A percentile compares a stretch with the other conserved stretches of the same genome.
phyloP scores from a whole-genome alignment of 2,113 vertebrate species.

The Tympanuchus pallidicinctus region DNA sequence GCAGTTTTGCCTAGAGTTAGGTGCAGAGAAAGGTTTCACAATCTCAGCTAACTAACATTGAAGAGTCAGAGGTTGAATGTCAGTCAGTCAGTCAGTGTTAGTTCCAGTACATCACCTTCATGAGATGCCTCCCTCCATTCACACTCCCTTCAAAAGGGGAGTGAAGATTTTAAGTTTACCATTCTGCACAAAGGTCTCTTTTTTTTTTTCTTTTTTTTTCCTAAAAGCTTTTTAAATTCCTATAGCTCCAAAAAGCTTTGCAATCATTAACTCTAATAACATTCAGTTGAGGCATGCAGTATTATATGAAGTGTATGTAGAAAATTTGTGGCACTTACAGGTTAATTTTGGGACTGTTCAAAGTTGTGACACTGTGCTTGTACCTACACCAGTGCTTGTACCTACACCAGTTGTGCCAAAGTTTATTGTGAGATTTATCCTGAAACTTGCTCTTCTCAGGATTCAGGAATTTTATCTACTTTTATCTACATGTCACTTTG shows the following conservation, averaged over 20 bases:
- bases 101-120: neutral
- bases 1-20: neutral
- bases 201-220: accelerated
- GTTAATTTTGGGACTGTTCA: neutral
- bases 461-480: neutral
- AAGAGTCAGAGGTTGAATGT: neutral
- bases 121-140: neutral
- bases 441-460: neutral
- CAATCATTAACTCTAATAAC: neutral
- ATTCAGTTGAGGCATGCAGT: neutral
- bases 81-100: neutral
- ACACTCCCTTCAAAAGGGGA: neutral
- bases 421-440: neutral
- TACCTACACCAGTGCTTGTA: neutral
- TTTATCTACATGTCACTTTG: neutral
- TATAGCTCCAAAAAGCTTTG: neutral
- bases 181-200: neutral
- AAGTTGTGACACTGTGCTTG: neutral
- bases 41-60: neutral
- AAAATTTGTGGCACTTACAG: neutral
- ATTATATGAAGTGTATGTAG: neutral
- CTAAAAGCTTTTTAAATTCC: neutral
- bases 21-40: neutral
- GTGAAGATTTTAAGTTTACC: neutral
- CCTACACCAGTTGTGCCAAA: neutral